Evolutionary conservation across 2,888 invertebrate species (phyloP).

Genomic region (Danaus chrysippus): DNA sequence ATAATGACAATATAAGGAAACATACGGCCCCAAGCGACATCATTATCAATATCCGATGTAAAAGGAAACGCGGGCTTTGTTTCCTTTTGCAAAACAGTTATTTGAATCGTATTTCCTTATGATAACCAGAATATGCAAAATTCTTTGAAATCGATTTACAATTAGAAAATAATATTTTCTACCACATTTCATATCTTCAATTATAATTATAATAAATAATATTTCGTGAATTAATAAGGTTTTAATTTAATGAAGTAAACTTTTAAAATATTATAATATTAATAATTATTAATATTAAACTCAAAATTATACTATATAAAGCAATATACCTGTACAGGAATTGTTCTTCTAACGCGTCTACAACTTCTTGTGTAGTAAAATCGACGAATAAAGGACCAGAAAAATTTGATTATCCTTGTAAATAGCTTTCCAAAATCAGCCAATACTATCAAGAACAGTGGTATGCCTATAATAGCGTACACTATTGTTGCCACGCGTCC

Average conservation of each 20-base stretch:
- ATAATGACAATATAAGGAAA: constrained; percentile 40
- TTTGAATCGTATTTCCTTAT: constrained; percentile 43
- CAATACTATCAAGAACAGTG: constrained; percentile 94
- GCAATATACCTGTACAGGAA: constrained; percentile 82
- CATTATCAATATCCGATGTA: constrained; percentile 49
- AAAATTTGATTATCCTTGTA: constrained; percentile 92
- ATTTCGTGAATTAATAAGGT: no score
- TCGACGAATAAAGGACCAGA: constrained; percentile 91
- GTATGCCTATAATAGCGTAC: constrained; percentile 97
- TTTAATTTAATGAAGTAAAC: no score
- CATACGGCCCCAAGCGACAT: constrained; percentile 45
- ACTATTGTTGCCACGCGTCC: constrained; percentile 94
- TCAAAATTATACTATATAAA: not conserved
- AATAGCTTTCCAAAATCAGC: constrained; percentile 97
- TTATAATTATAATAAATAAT: no score
- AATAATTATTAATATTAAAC: no score
- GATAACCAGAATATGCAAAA: constrained; percentile 32
- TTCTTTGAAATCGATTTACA: constrained; percentile 8
- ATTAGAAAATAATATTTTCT: no score
- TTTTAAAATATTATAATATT: no score
- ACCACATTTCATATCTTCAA: no score
- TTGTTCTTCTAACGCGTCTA: constrained; percentile 85
- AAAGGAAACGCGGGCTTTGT: constrained; percentile 44
- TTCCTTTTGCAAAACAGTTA: constrained; percentile 39
- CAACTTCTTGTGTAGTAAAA: constrained; percentile 93